phyloP scores from a whole-genome alignment of 37 sponge, comb jelly and placozoan genomes.

The Cliona cf. orientalis region DNA sequence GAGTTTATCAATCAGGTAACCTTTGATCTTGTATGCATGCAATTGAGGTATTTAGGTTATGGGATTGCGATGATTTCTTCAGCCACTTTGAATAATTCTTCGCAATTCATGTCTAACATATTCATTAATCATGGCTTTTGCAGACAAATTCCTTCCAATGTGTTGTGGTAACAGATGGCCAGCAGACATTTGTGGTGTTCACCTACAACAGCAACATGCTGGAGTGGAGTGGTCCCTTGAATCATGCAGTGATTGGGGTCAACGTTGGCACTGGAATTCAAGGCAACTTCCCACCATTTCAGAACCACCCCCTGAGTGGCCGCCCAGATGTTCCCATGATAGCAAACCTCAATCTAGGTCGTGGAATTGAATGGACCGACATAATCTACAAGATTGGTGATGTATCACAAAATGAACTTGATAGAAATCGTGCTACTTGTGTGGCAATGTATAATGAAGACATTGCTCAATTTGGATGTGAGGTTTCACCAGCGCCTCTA shows the following conservation, averaged over 20 bases:
- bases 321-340: neutral
- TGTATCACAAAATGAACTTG: neutral
- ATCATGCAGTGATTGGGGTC: constrained; percentile 52
- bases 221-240: constrained; percentile 50
- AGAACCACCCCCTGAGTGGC: constrained; percentile 35
- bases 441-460: constrained; percentile 3
- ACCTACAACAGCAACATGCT: constrained; percentile 70
- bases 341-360: neutral
- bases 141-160: constrained; percentile 75
- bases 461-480: neutral
- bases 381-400: constrained; percentile 25
- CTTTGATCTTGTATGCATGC: neutral
- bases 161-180: constrained; percentile 67
- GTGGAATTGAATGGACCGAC: constrained; percentile 11
- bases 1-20: neutral
- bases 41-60: too few relatives aligned
- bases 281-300: neutral
- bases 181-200: constrained; percentile 60
- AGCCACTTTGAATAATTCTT: neutral
- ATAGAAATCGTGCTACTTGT: constrained; percentile 11
- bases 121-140: neutral
- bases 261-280: constrained; percentile 17
- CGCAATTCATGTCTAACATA: neutral
- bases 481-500: neutral
- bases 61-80: too few relatives aligned